Conservation (phyloP, 2,113 vertebrate species). For the Odobenus rosmarus region DNA sequence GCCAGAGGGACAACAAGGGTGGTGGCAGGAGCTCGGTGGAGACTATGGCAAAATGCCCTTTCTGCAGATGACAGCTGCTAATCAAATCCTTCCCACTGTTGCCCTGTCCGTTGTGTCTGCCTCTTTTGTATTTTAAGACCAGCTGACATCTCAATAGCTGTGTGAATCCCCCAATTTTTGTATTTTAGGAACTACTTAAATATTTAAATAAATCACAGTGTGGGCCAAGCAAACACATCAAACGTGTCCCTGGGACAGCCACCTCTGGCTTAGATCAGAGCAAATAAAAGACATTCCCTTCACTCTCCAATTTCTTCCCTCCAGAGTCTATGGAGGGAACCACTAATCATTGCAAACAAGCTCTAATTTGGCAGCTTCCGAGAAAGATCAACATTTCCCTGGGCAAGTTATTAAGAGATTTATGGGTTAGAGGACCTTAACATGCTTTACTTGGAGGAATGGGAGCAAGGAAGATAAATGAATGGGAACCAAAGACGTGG, state of each 20-base stretch:
- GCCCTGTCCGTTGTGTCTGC: not conserved
- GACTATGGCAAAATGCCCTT: not conserved
- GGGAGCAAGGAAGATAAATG: slow-evolving; percentile 35
- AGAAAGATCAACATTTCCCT: slow-evolving; percentile 57
- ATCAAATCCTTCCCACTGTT: not conserved
- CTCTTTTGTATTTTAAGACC: slow-evolving; percentile 35
- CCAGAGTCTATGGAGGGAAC: not conserved
- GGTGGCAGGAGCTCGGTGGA: not conserved
- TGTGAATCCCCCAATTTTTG: not conserved
- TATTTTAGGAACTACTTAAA: slow-evolving; percentile 3
- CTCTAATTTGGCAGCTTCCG: slow-evolving; percentile 57
- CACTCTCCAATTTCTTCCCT: not conserved
- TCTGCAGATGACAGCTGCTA: not conserved
- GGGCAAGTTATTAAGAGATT: slow-evolving; percentile 66
- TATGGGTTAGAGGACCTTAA: slow-evolving; percentile 47
- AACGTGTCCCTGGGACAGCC: not conserved
- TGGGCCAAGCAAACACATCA: not conserved
- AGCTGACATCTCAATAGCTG: not conserved
- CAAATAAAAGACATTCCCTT: slow-evolving; percentile 8
- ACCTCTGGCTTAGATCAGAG: slow-evolving; percentile 21
- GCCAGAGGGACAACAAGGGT: not conserved
- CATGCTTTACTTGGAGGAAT: not conserved
- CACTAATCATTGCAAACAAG: slow-evolving; percentile 55
- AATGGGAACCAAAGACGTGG: not conserved
- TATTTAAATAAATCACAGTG: slow-evolving; percentile 22